phyloP scores from a whole-genome alignment of 2,888 invertebrate species.

The Stomorhina lunata region DNA sequence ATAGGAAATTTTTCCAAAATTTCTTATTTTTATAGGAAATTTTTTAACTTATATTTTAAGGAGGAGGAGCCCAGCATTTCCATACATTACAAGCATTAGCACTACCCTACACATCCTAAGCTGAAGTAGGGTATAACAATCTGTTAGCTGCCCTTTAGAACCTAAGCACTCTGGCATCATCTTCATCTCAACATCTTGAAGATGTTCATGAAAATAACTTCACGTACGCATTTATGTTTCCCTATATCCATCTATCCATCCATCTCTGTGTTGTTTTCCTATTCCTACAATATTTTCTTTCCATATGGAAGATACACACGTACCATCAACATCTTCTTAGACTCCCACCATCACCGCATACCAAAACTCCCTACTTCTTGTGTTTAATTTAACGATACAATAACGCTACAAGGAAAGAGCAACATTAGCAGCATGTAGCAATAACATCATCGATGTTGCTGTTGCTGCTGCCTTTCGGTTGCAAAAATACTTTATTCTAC shows the following conservation, averaged over 20 bases:
- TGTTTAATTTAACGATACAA: conserved; percentile 42
- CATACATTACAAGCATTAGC: too few relatives aligned
- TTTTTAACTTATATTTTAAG: too few relatives aligned
- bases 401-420: conserved; percentile 40
- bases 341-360: neutral
- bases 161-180: conserved; percentile 4
- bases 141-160: neutral
- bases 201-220: conserved; percentile 38
- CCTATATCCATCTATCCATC: neutral
- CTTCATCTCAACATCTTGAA: conserved; percentile 8
- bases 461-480: neutral
- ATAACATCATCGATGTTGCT: neutral
- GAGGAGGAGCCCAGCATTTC: too few relatives aligned
- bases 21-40: too few relatives aligned
- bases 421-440: conserved; percentile 18
- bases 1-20: too few relatives aligned
- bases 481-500: neutral
- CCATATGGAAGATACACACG: neutral
- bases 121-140: too few relatives aligned
- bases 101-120: too few relatives aligned
- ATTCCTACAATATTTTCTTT: neutral
- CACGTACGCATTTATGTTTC: conserved; percentile 50
- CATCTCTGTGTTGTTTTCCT: conserved; percentile 4
- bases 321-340: too few relatives aligned
- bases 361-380: neutral